Evolutionary conservation across 2,797 vertebrate species (phyloP), one percentile per base, ranked within the genome.

Genomic region (Micropoecilia bifurca): DNA sequence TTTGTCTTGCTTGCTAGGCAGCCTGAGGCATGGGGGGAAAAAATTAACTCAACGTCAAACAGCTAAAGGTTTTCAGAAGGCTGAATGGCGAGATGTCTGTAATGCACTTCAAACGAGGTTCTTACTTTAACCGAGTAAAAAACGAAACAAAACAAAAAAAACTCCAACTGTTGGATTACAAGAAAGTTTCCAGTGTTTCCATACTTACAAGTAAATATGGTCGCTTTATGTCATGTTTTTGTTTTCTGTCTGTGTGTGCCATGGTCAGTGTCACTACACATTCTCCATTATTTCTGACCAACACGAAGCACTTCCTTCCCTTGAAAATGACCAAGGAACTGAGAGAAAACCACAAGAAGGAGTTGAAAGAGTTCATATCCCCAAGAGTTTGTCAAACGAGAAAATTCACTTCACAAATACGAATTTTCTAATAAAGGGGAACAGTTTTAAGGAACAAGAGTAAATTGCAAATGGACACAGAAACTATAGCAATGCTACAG

Each of bases 181-280:
- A 55, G 22, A 13, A 28, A 30, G 57, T 59, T 59, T 30, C n/a
- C n/a, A 30, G 12, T 14, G n/a, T 30, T 36, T 9, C 33, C 77
- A 74, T 78, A 73, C 72, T 88, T 86, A 91, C 84, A 90, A 77
- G 79, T 83, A 79, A 84, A 90, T 57, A 72, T 68, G 80, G 84
- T 63, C 88, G 92, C 76, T 83, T 79, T 45, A 71, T 46, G 43
- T 77, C 71, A 55, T 71, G 69, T 81, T 55, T 71, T 20, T 80
- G 10, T 28, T 79, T 46, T 77, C 8, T 79, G 73, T 76, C 36
- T 82, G 63, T 6, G 53, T 80, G 61, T n/a, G 59, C 28, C n/a
- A 73, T 22, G 71, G 85, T 80, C 85, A 81, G 20, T n/a, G 16
- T 85, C 73, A 79, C 85, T 81, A 33, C 88, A 86, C 80, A 55